Base-by-base conservation (phyloP, 1,140 invertebrate genomes). In the Magallana ariakensis region DNA sequence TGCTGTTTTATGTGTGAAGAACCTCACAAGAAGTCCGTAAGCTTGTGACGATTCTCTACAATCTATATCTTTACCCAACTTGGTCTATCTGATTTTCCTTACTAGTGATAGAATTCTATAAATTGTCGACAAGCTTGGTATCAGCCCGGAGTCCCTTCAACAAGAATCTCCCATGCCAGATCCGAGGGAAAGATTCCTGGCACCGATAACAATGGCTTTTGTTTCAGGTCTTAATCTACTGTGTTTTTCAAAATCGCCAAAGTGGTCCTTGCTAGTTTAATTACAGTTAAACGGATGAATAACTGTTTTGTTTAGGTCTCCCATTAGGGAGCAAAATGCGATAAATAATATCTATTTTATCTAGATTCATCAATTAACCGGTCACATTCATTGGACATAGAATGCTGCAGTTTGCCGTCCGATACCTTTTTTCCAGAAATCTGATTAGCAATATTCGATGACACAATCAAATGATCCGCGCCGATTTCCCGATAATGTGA, bases 391-490 rank as follows among this genome's bases (percentile, higher is more conserved):
- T 62, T 85, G 8, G 26, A 70, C 75, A 57, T 33, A 13, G 60
- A 62, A 56, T 26, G 55, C 55, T 57, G 26, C 26, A 26, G 16
- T n/a, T 33, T 54, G 19, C 9, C 75, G n/a, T 55, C 33, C n/a
- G 22, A 85, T 85, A 85, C 70, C 84, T 85, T 75, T 75, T 70
- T 85, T 80, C n/a, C 62, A 11, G 70, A 70, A 33, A 85, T 82
- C 80, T 82, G 84, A 85, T 85, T 75, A 85, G 66, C 46, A 46
- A 56, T 85, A 54, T 85, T 75, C 22, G 84, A 85, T 85, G 84
- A 85, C 84, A 85, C 70, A 85, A 85, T 85, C 70, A 13, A 85
- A 70, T 75, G 62, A 60, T 84, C 46, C 70, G 56, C 55, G 62
- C 55, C 70, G 84, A 85, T 75, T 33, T 85, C 70, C 56, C 26